Evolutionary conservation across 2,113 vertebrate genomes (phyloP).

Genomic region (Odontophorus gujanensis): DNA sequence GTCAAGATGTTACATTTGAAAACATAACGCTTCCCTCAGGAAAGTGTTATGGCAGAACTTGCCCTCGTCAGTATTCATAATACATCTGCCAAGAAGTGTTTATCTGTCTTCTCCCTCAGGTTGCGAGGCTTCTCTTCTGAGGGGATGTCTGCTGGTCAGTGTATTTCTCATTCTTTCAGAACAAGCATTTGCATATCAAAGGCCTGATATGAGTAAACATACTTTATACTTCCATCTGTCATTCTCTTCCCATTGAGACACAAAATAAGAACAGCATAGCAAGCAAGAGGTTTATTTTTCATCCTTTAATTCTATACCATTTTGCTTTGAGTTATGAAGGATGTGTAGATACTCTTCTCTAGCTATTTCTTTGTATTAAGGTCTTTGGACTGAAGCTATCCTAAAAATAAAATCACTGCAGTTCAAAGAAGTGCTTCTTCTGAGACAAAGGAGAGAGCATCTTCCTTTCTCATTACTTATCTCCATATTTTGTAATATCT

Average conservation of each 20-base stretch:
- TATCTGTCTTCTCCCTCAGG: conserved; percentile 43
- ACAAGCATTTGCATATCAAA: conserved; percentile 89
- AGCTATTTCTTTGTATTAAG: neutral
- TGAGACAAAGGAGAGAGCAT: neutral
- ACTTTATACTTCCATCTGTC: conserved; percentile 80
- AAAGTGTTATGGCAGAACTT: neutral
- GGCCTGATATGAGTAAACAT: conserved; percentile 78
- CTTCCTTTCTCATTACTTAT: neutral
- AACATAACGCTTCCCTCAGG: neutral
- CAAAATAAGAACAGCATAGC: neutral
- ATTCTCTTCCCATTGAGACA: conserved; percentile 47
- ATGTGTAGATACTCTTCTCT: neutral
- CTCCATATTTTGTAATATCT: neutral
- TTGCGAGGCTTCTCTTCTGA: conserved; percentile 42
- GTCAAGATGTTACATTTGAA: neutral
- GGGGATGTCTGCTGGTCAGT: conserved; percentile 70
- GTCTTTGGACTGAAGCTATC: neutral
- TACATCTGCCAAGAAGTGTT: conserved; percentile 49
- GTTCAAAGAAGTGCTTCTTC: neutral
- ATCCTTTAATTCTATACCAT: neutral
- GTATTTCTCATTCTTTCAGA: conserved; percentile 84
- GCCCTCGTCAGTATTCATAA: neutral
- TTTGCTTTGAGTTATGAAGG: conserved; percentile 40
- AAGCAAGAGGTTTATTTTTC: conserved; percentile 16
- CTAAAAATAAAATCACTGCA: neutral